Conservation (phyloP, 2,113 vertebrate species). For the Cebus imitator region DNA sequence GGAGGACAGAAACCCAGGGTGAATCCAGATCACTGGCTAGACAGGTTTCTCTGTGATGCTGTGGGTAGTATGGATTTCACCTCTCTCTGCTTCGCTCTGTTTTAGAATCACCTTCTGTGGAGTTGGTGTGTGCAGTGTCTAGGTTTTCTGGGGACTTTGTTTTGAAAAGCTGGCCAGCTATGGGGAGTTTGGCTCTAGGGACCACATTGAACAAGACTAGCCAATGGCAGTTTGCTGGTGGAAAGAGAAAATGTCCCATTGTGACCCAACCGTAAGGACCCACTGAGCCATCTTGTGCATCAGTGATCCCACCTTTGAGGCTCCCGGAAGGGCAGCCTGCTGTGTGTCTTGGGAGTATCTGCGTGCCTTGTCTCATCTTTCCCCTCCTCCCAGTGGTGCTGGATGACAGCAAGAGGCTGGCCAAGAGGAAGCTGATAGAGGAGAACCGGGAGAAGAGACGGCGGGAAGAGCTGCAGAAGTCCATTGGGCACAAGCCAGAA, state of each 20-base stretch:
- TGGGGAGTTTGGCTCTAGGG: not conserved
- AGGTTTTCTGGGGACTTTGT: not conserved
- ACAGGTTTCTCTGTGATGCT: not conserved
- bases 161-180: not conserved
- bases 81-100: not conserved
- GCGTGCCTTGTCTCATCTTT: not conserved
- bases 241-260: not conserved
- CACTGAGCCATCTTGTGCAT: not conserved
- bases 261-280: not conserved
- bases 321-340: not conserved
- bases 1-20: not conserved
- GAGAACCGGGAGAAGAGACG: conserved; percentile 95
- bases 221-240: not conserved
- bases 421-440: conserved; percentile 97
- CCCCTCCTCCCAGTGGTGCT: conserved; percentile 90
- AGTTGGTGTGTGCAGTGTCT: too few relatives aligned
- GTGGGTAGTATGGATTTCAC: not conserved
- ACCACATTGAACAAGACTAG: not conserved
- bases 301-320: not conserved
- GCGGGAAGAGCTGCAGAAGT: conserved; percentile 94
- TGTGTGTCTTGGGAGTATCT: not conserved
- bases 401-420: conserved; percentile 96
- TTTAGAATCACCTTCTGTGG: not conserved
- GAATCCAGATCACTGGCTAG: not conserved
- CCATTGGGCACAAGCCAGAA: conserved; percentile 92